These are phyloP conservation scores for Danio tinwini DNA, from an alignment of 2,797 vertebrate species.

Conservation along the genomic window DNA sequence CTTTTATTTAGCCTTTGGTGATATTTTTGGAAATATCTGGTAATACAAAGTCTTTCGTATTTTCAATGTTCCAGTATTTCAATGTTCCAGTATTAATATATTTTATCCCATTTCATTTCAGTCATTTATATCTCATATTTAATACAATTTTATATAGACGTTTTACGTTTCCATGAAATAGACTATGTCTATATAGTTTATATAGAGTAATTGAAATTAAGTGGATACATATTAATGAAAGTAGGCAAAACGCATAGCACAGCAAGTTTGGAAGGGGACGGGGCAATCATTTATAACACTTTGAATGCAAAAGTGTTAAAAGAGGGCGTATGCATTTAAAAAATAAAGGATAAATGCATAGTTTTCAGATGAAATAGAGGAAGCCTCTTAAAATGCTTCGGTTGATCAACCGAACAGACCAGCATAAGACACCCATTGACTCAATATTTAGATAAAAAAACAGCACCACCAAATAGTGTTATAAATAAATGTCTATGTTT, in stretches of 20 bases:
- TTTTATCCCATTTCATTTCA: no score
- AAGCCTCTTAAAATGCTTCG: neutral
- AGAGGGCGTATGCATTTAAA: neutral
- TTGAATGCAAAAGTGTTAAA: conserved; percentile 26
- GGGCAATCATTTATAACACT: conserved; percentile 43
- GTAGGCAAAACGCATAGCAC: conserved; percentile 17
- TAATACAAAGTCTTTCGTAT: neutral
- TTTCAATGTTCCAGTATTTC: neutral
- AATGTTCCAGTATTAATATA: neutral
- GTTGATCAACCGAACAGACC: neutral
- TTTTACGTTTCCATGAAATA: neutral
- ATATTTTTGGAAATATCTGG: neutral
- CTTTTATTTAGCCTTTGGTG: conserved; percentile 3
- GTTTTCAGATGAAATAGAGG: neutral
- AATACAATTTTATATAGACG: neutral
- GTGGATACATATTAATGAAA: neutral
- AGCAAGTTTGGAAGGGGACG: conserved; percentile 39
- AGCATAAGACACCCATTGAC: neutral
- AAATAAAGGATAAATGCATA: neutral
- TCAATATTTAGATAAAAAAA: neutral
- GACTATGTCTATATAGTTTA: neutral
- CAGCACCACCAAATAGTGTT: neutral
- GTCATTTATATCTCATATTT: neutral
- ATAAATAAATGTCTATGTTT: no score
- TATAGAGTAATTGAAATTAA: no score